Percentiles rank a stretch among this genome's conserved stretches.
These are phyloP conservation scores for Gymnodraco acuticeps DNA, from an alignment of 2,797 vertebrate species.

Conservation along the genomic window DNA sequence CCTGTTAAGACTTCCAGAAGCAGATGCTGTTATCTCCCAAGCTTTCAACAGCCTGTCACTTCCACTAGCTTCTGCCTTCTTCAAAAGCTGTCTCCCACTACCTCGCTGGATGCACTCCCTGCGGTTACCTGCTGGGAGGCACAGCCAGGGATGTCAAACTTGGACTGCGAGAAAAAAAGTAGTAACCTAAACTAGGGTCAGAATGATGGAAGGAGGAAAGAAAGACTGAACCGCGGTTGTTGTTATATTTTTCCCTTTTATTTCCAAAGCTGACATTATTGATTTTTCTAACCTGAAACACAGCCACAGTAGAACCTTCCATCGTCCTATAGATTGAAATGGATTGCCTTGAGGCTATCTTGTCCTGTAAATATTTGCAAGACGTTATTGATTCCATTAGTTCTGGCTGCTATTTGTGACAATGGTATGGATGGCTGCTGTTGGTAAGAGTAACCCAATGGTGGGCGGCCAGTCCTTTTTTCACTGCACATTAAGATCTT, in stretches of 20 bases:
- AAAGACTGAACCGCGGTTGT: constrained; percentile 64
- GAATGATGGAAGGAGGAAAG: constrained; percentile 63
- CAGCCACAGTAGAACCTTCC: constrained; percentile 74
- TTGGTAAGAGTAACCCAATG: constrained; percentile 66
- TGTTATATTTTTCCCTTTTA: constrained; percentile 57
- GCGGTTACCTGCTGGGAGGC: constrained; percentile 71
- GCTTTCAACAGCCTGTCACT: constrained; percentile 82
- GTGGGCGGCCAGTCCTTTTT: constrained; percentile 27
- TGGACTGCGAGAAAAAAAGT: constrained; percentile 40
- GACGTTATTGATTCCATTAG: constrained; percentile 83
- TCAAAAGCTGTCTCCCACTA: constrained; percentile 71
- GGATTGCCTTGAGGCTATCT: constrained; percentile 76
- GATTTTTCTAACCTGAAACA: constrained; percentile 80
- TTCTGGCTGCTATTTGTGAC: constrained; percentile 73
- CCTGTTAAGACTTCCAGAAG: constrained; percentile 71
- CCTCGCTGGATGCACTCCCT: constrained; percentile 67
- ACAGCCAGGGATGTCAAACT: constrained; percentile 66
- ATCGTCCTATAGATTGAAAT: constrained; percentile 79
- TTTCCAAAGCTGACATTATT: constrained; percentile 72
- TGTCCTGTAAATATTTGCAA: constrained; percentile 85
- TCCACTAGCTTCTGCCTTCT: constrained; percentile 71
- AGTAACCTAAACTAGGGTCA: constrained; percentile 61
- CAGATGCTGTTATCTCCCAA: constrained; percentile 76
- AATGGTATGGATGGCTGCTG: constrained; percentile 68
- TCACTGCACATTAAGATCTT: constrained; percentile 62